Evolutionary conservation across 2,113 vertebrate genomes (phyloP).

Genomic region (Nipponia nippon): DNA sequence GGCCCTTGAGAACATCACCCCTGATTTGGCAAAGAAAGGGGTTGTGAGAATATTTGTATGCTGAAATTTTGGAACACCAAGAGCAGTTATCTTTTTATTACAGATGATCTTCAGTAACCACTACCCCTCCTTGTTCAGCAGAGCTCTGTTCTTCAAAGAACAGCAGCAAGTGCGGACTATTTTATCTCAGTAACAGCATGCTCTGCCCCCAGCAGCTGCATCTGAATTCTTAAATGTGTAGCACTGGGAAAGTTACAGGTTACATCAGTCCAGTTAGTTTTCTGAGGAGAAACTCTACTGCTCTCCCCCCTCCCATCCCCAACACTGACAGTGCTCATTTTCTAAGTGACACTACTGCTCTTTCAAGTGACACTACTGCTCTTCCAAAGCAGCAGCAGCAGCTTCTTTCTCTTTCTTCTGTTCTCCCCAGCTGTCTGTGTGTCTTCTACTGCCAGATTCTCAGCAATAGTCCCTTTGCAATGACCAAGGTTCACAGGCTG

Average conservation of each 20-base stretch:
- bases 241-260: neutral
- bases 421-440: neutral
- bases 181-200: neutral
- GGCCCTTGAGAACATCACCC: neutral
- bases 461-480: neutral
- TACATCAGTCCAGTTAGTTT: neutral
- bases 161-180: neutral
- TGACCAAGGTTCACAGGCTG: neutral
- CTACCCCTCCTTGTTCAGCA: neutral
- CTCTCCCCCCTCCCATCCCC: neutral
- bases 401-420: neutral
- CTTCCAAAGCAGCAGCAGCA: neutral
- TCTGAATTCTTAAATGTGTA: neutral
- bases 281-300: neutral
- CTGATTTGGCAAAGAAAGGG: neutral
- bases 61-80: neutral
- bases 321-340: neutral
- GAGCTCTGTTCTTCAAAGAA: neutral
- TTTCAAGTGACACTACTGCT: neutral
- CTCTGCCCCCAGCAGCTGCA: neutral
- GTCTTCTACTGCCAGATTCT: neutral
- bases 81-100: neutral
- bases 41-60: neutral
- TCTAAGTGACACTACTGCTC: neutral
- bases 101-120: neutral